Percentiles rank a stretch among this genome's conserved stretches.
Conservation (phyloP, 2,888 invertebrate genomes). For the Cepaea hortensis region DNA sequence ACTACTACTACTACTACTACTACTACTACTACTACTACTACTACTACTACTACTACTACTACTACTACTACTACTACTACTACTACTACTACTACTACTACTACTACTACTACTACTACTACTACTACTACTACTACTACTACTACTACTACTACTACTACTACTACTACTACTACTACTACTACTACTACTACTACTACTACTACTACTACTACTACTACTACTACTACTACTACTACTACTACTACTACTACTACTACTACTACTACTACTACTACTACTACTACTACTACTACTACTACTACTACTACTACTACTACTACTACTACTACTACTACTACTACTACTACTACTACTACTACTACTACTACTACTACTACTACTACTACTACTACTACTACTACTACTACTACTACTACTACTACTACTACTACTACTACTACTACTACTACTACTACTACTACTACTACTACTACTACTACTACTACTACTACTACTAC, state of each 20-base stretch:
- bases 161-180: no score
- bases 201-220: background rate
- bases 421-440: conserved; percentile 22
- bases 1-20: conserved; percentile 16
- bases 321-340: conserved; percentile 10
- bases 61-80: conserved; percentile 17
- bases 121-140: conserved; percentile 31
- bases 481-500: conserved; percentile 21
- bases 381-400: background rate
- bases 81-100: background rate
- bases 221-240: conserved; percentile 1
- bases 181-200: no score
- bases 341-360: background rate
- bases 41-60: conserved; percentile 6
- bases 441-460: conserved; percentile 18
- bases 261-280: conserved; percentile 41
- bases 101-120: background rate
- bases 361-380: background rate
- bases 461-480: conserved; percentile 6
- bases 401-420: conserved; percentile 4
- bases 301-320: conserved; percentile 38
- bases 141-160: conserved; percentile 17
- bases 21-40: conserved; percentile 20
- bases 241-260: conserved; percentile 10
- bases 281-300: conserved; percentile 41